A percentile compares a stretch with the other conserved stretches of the same genome.
Conservation (phyloP, 92 coral and sea anemone genomes). For the Virgularia gustaviana region DNA sequence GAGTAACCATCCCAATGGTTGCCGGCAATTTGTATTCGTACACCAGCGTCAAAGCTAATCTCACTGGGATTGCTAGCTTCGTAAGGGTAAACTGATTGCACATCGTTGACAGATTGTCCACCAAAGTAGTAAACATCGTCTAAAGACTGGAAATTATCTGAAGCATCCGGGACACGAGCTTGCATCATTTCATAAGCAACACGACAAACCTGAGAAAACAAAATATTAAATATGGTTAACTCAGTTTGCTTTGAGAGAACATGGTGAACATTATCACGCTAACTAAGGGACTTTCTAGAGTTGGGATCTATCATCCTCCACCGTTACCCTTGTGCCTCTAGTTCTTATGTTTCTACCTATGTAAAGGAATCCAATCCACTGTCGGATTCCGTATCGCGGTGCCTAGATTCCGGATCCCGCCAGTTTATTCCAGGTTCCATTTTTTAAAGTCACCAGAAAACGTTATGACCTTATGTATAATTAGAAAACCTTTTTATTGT, state of each 20-base stretch:
- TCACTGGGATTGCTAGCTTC: slow-evolving; percentile 57
- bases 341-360: too few relatives aligned
- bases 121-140: slow-evolving; percentile 96
- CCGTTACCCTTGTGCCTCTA: neutral
- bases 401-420: too few relatives aligned
- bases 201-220: slow-evolving; percentile 75
- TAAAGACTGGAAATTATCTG: slow-evolving; percentile 80
- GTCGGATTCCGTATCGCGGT: too few relatives aligned
- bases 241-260: too few relatives aligned
- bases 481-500: too few relatives aligned
- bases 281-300: too few relatives aligned
- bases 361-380: too few relatives aligned
- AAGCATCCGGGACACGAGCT: slow-evolving; percentile 76
- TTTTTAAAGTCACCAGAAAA: too few relatives aligned
- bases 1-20: slow-evolving; percentile 98
- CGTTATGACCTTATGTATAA: too few relatives aligned
- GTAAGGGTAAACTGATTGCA: slow-evolving; percentile 72
- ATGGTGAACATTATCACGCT: too few relatives aligned
- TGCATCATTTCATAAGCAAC: slow-evolving; percentile 94
- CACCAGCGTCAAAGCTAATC: slow-evolving; percentile 67
- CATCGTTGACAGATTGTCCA: slow-evolving; percentile 87
- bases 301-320: too few relatives aligned
- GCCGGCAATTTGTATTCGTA: slow-evolving; percentile 79
- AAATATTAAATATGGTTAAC: neutral
- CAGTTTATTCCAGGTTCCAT: too few relatives aligned